Evolutionary conservation across 2,888 invertebrate genomes (phyloP).

Genomic region (Drosophila limbata): DNA sequence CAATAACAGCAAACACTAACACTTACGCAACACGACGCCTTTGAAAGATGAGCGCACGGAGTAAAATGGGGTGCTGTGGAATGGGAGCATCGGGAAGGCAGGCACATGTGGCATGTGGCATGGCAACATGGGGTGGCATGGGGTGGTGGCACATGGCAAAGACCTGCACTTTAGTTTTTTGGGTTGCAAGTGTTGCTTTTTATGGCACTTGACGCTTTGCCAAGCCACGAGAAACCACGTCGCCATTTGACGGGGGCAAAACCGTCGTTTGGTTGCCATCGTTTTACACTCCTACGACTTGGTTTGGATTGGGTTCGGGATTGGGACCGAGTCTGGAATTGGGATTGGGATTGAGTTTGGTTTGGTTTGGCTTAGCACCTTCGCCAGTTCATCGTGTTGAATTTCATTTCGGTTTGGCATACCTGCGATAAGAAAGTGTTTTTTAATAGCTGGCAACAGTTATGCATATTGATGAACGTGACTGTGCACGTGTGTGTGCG

Average conservation of each 20-base stretch:
- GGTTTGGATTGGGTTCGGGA: background rate
- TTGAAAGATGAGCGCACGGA: conserved; percentile 73
- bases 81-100: background rate
- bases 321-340: background rate
- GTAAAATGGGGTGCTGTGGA: conserved; percentile 56
- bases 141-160: conserved; percentile 55
- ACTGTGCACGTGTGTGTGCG: conserved; percentile 1
- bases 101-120: background rate
- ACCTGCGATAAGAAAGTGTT: conserved; percentile 63
- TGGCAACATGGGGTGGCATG: conserved; percentile 7
- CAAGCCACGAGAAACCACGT: conserved; percentile 51
- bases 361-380: conserved; percentile 45
- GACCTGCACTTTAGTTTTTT: conserved; percentile 78
- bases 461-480: conserved; percentile 46
- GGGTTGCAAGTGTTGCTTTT: conserved; percentile 79
- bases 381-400: conserved; percentile 55
- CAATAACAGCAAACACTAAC: conserved; percentile 67
- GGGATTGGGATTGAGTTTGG: background rate
- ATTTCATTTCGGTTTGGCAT: conserved; percentile 59
- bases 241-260: conserved; percentile 50
- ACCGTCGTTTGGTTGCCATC: conserved; percentile 20
- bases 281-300: conserved; percentile 32
- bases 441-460: conserved; percentile 72
- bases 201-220: conserved; percentile 78
- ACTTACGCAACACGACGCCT: conserved; percentile 69